Evolutionary conservation across 1,140 invertebrate genomes (phyloP).

Genomic region (Apis florea): DNA sequence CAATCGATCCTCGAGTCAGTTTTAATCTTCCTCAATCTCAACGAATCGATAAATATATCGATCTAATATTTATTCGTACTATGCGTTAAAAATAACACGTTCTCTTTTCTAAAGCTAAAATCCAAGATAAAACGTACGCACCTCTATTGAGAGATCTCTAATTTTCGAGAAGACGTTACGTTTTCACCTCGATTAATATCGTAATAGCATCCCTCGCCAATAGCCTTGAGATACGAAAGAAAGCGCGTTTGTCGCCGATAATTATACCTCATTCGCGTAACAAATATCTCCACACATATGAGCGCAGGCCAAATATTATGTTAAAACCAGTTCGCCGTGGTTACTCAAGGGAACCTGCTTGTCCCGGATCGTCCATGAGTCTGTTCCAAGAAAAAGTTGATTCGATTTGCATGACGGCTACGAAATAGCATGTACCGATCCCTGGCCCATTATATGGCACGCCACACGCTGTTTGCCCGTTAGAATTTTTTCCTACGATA

Average conservation of each 20-base stretch:
- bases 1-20: no score
- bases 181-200: slow-evolving; percentile 21
- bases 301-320: slow-evolving; percentile 34
- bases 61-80: no score
- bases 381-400: background rate
- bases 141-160: no score
- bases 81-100: no score
- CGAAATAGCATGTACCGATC: slow-evolving; percentile 34
- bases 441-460: background rate
- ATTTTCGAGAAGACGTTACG: background rate
- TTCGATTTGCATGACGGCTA: slow-evolving; percentile 16
- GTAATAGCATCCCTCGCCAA: background rate
- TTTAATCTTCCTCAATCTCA: no score
- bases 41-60: no score
- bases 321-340: slow-evolving; percentile 43
- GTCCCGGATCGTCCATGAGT: slow-evolving; percentile 1
- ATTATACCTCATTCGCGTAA: slow-evolving; percentile 32
- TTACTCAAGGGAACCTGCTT: slow-evolving; percentile 36
- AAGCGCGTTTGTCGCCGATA: slow-evolving; percentile 30
- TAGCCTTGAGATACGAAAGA: slow-evolving; percentile 21
- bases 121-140: no score
- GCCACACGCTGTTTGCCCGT: background rate
- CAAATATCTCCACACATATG: slow-evolving; percentile 4
- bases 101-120: no score
- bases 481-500: background rate